A percentile compares a stretch with the other conserved stretches of the same genome.
Conservation (phyloP, 2,113 vertebrate genomes). For the Oriolus oriolus region DNA sequence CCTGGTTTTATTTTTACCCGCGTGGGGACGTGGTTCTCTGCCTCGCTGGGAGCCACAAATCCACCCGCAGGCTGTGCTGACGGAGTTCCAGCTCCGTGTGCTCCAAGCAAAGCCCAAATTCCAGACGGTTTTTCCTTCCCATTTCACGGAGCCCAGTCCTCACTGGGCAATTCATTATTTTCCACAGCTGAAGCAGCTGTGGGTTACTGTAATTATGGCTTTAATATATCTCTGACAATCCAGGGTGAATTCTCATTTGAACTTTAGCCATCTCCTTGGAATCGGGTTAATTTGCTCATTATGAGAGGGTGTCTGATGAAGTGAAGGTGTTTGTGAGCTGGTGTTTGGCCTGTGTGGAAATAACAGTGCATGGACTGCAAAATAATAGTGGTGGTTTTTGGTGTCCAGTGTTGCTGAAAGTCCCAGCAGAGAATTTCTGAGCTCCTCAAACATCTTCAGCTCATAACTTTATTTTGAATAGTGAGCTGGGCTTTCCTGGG, state of each 20-base stretch:
- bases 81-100: not conserved
- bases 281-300: constrained; percentile 48
- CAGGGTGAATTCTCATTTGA: constrained; percentile 56
- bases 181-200: constrained; percentile 54
- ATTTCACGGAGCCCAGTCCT: constrained; percentile 16
- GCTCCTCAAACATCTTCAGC: not conserved
- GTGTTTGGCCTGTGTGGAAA: not conserved
- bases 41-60: not conserved
- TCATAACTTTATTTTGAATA: not conserved
- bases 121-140: constrained; percentile 22
- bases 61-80: not conserved
- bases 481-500: not conserved
- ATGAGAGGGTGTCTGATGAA: constrained; percentile 18
- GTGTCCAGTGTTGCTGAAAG: not conserved
- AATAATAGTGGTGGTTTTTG: not conserved
- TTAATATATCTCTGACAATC: constrained; percentile 36
- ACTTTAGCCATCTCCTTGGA: constrained; percentile 48
- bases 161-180: constrained; percentile 50
- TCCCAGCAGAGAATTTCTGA: not conserved
- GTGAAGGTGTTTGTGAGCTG: not conserved
- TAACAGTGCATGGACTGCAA: not conserved
- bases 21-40: not conserved
- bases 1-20: not conserved
- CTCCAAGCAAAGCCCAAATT: not conserved
- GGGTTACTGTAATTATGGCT: constrained; percentile 65